These are phyloP conservation scores for Melinopterus prodromus DNA, from an alignment of 2,888 invertebrate species.

Conservation along the genomic window DNA sequence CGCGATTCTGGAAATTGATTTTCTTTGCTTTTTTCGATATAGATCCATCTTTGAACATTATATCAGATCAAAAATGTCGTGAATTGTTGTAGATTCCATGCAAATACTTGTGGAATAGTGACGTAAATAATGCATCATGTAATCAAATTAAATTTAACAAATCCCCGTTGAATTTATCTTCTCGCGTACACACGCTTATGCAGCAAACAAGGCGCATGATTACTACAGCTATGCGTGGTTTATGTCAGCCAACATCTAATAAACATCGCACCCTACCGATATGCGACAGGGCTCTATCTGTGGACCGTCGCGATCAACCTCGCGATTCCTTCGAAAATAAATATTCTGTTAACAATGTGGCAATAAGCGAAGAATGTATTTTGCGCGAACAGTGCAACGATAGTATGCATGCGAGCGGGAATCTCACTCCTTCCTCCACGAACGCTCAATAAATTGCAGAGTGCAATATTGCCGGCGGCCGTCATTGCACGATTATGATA, in stretches of 20 bases:
- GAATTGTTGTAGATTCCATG: too few relatives aligned
- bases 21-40: too few relatives aligned
- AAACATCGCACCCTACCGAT: slow-evolving; percentile 6
- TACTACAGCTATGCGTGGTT: neutral
- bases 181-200: too few relatives aligned
- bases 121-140: too few relatives aligned
- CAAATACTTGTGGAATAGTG: too few relatives aligned
- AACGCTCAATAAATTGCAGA: slow-evolving; percentile 27
- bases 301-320: slow-evolving; percentile 6
- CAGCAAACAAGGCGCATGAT: too few relatives aligned
- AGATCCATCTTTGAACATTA: too few relatives aligned
- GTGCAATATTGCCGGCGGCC: slow-evolving; percentile 30
- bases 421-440: neutral
- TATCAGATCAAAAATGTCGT: too few relatives aligned
- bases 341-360: slow-evolving; percentile 25
- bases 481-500: slow-evolving; percentile 39
- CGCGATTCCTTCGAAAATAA: slow-evolving; percentile 18
- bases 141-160: too few relatives aligned
- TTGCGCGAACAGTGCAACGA: neutral
- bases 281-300: slow-evolving; percentile 20
- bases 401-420: slow-evolving; percentile 5
- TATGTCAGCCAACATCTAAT: slow-evolving; percentile 12
- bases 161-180: too few relatives aligned
- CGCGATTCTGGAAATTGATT: too few relatives aligned
- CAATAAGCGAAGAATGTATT: slow-evolving; percentile 20